A percentile compares a stretch with the other conserved stretches of the same genome.
phyloP scores from a whole-genome alignment of 2,888 invertebrate genomes.

The Folsomia candida region DNA sequence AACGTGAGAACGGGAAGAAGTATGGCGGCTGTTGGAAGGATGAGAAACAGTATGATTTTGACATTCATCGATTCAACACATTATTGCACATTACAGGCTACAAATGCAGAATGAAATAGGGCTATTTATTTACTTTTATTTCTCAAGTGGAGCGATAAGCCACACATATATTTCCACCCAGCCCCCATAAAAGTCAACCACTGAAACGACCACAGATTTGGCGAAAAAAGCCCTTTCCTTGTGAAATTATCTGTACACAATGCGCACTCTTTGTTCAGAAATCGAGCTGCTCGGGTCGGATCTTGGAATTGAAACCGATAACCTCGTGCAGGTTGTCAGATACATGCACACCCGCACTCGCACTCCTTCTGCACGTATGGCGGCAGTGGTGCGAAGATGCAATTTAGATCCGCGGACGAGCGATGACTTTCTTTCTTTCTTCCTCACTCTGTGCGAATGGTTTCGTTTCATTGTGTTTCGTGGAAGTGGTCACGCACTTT shows the following conservation, averaged over 20 bases:
- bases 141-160: neutral
- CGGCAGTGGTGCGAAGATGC: too few relatives aligned
- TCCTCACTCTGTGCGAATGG: neutral
- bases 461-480: neutral
- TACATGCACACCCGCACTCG: too few relatives aligned
- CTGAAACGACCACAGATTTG: neutral
- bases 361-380: too few relatives aligned
- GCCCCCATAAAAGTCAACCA: neutral
- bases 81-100: neutral
- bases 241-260: conserved; percentile 4
- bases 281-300: neutral
- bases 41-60: neutral
- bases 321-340: too few relatives aligned
- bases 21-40: neutral
- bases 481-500: neutral
- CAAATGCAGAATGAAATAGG: neutral
- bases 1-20: neutral
- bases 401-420: neutral
- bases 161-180: neutral
- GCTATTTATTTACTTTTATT: neutral
- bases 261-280: neutral
- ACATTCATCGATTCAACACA: neutral
- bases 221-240: neutral
- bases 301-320: conserved; percentile 8
- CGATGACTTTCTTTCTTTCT: too few relatives aligned